These are phyloP conservation scores for Dynastes hyllus DNA, from an alignment of 2,888 invertebrate genomes.

Conservation along the genomic window DNA sequence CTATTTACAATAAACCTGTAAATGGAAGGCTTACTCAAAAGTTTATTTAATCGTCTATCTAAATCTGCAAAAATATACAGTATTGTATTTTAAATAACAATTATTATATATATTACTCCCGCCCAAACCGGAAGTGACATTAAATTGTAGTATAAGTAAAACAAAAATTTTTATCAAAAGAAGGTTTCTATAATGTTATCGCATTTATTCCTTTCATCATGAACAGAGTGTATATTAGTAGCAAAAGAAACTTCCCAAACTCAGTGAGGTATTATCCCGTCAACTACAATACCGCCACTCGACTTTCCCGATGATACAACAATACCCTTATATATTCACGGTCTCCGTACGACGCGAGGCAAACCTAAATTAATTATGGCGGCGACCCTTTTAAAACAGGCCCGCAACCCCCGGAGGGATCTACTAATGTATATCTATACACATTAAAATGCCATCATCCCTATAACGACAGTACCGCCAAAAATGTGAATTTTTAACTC, in stretches of 20 bases:
- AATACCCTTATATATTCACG: not conserved
- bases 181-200: too few species aligned
- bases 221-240: not conserved
- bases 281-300: not conserved
- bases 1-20: too few species aligned
- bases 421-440: not conserved
- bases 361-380: conserved; percentile 36
- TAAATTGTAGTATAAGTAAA: too few species aligned
- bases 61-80: too few species aligned
- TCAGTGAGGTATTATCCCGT: not conserved
- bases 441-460: not conserved
- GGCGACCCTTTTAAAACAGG: conserved; percentile 37
- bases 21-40: too few species aligned
- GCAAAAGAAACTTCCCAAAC: not conserved
- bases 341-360: conserved; percentile 6
- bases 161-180: too few species aligned
- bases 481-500: too few species aligned
- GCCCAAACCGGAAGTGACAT: too few species aligned
- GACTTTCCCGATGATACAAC: not conserved
- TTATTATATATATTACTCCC: too few species aligned
- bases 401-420: not conserved
- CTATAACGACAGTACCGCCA: not conserved
- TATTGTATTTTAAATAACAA: too few species aligned
- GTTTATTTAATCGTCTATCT: too few species aligned
- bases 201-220: too few species aligned